Base-by-base conservation (phyloP, 2,797 vertebrate genomes). In the Forpus xanthops region DNA sequence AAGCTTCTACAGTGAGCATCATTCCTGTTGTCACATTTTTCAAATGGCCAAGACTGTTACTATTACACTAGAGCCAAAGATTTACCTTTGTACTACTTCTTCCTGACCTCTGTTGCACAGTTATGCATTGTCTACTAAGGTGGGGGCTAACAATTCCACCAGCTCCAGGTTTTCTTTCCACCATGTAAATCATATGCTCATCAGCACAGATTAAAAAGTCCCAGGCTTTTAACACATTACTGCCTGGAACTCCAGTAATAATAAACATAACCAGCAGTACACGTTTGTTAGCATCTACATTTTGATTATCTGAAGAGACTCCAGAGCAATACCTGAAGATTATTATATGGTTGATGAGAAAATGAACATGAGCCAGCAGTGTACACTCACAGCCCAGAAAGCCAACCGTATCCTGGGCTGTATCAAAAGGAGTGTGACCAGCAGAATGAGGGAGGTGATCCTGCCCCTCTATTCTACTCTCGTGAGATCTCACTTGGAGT, bases 311-410 rank as follows among this genome's bases (percentile, higher is more conserved):
- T 80, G 17, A 96, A 19, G 41, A 88, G 41, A 78, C 15, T 84
- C 15, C 68, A 78, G 31, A 93, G 33, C 73, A 93, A 87, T 39
- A 95, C 8, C 49, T 89, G 37, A 92, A 93, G 82, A 31, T 90
- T 92, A 68, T 52, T 90, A 78, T 16, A 47, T 47, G 21, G 45
- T 47, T 2, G 7, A 13, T 24, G 45, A 47, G 13, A 47, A 47
- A 47, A 23, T 47, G 12, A 47, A 47, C 45, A 47, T 47, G 45
- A 47, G 21, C 12, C 7, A 12, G 21, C 45, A 47, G 45, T 13
- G 21, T 24, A 12, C 12, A 1, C 45, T 47, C 1, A 12, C 23
- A 47, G 21, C 45, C 12, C 45, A 47, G 12, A 47, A 47, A 47
- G 23, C 23, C 21, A 47, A 24, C 23, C 2, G 6, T 47, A 47